Base-by-base conservation (phyloP, 2,113 vertebrate genomes). In the Saguinus imperator region DNA sequence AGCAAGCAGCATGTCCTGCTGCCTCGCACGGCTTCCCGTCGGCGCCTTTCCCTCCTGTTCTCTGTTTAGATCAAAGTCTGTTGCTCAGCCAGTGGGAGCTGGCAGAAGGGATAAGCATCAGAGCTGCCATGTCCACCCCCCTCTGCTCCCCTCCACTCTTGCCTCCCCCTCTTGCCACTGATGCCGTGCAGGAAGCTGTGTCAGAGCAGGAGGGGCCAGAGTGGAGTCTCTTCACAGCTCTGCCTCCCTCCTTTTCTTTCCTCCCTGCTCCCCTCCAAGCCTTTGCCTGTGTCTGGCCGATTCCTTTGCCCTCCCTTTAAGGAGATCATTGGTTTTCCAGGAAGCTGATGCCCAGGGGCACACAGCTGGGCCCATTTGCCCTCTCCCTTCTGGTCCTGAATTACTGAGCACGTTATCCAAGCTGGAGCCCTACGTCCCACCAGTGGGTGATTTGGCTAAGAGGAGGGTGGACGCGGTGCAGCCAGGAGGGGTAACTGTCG, bases 401-500 rank as follows among this genome's bases (percentile, higher is more conserved):
- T 8, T 68, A 18, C 81, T 32, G 48, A 57, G 11, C 48, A 0
- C 5, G 1, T 40, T 13, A 1, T 3, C 68, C 17, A 1, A 0
- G 10, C 8, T 29, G 40, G 45, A 66, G 9, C 29, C 23, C 35
- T 5, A 37, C 16, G 6, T 29, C 43, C 40, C 17, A 8, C 48
- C 4, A 1, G 11, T 43, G 2, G 0, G 45, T 43, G 2, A 4
- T 6, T 6, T 6, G 50, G 27, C 14, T 3, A 0, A 37, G 57
- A 11, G 35, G 16, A 32, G 48, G 76, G 3, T 10, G 23, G 64
- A 6, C 0, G 0, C 1, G 12, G 4, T 8, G 37, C 18, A 18
- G 23, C 45, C 12, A 2, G 23, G 48, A 48, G 8, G 29, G 1
- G 0, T 92, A 20, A 93, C 8, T 0, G 23, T 45, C 0, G 5